Conservation (phyloP, 2,113 vertebrate species). For the Saccopteryx bilineata region DNA sequence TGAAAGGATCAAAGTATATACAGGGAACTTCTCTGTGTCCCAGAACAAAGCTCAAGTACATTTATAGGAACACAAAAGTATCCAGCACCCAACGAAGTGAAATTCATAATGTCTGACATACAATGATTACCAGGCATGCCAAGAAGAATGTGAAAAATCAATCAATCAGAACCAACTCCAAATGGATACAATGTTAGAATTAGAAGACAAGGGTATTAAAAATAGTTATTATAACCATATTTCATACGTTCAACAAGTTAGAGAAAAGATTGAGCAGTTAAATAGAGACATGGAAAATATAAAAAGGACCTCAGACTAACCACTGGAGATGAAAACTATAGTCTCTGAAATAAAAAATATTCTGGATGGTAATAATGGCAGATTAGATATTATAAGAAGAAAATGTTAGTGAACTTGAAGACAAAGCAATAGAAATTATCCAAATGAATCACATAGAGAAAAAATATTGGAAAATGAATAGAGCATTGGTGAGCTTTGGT, state of each 20-base stretch:
- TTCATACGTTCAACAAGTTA: neutral
- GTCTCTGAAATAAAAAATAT: neutral
- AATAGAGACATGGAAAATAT: neutral
- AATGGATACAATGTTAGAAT: neutral
- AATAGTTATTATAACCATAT: neutral
- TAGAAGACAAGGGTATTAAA: conserved; percentile 1
- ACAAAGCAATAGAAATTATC: neutral
- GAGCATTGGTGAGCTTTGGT: neutral
- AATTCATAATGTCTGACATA: neutral
- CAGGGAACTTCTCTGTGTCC: neutral
- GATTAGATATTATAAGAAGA: conserved; percentile 6
- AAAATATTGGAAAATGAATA: neutral
- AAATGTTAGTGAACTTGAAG: conserved; percentile 43
- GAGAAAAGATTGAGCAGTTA: neutral
- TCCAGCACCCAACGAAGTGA: neutral
- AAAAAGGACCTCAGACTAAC: neutral
- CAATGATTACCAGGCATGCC: neutral
- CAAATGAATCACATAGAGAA: neutral
- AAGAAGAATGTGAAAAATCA: conserved; percentile 5
- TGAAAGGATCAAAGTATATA: neutral
- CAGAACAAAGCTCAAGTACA: neutral
- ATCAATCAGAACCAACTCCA: neutral
- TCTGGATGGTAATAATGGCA: neutral
- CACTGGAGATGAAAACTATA: neutral
- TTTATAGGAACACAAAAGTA: neutral